phyloP scores from a whole-genome alignment of 2,888 invertebrate species.

The Spicauda simplicius region DNA sequence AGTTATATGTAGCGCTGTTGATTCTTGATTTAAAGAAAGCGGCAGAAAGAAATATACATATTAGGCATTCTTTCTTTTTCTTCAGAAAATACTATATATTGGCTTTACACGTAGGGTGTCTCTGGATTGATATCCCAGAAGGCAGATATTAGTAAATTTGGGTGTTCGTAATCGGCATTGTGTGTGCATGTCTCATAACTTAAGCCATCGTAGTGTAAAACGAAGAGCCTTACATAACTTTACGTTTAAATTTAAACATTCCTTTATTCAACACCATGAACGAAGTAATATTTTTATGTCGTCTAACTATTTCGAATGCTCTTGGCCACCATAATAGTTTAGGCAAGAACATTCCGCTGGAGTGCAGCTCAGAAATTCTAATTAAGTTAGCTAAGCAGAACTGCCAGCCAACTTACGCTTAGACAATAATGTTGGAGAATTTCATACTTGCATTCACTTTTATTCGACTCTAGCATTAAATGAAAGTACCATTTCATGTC shows the following conservation, averaged over 20 bases:
- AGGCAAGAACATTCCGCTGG: conserved; percentile 60
- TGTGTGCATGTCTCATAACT: too few species aligned
- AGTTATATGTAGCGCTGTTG: too few species aligned
- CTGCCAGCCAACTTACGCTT: conserved; percentile 46
- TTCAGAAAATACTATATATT: too few species aligned
- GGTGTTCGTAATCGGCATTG: too few species aligned
- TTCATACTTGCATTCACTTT: conserved; percentile 43
- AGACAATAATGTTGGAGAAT: conserved; percentile 44
- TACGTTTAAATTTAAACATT: neutral
- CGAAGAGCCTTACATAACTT: too few species aligned
- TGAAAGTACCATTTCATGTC: conserved; percentile 32
- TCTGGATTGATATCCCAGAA: too few species aligned
- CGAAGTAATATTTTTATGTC: conserved; percentile 9
- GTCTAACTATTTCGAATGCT: conserved; percentile 19
- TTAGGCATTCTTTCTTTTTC: too few species aligned
- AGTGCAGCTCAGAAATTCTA: conserved; percentile 63
- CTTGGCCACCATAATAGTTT: conserved; percentile 55
- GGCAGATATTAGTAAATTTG: too few species aligned
- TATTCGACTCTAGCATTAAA: conserved; percentile 35
- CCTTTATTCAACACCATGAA: neutral
- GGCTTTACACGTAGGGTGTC: too few species aligned
- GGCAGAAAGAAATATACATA: too few species aligned
- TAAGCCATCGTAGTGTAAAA: too few species aligned
- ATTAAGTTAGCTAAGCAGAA: conserved; percentile 69
- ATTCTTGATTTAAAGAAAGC: too few species aligned